phyloP scores from a whole-genome alignment of 2,797 vertebrate genomes.

The Orestias chungarensis region DNA sequence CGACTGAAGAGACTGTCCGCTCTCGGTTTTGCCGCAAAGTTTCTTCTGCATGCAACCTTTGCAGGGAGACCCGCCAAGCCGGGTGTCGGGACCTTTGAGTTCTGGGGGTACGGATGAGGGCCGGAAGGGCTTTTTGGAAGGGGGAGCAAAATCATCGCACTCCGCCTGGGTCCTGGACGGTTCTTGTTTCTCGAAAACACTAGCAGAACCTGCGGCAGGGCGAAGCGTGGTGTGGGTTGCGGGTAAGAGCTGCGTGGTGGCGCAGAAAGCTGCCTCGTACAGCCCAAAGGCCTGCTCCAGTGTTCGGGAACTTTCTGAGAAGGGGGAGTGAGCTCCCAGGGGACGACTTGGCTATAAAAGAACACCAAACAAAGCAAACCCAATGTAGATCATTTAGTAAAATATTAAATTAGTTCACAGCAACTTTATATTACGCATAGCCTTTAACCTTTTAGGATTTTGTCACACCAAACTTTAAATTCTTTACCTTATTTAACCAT shows the following conservation, averaged over 20 bases:
- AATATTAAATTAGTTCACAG: neutral
- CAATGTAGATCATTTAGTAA: neutral
- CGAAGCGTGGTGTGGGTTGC: conserved; percentile 38
- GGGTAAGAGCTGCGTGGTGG: conserved; percentile 50
- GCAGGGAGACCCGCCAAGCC: conserved; percentile 22
- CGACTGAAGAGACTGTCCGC: conserved; percentile 40
- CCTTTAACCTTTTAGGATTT: neutral
- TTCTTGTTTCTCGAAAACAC: conserved; percentile 67
- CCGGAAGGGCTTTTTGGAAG: conserved; percentile 53
- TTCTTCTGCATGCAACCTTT: conserved; percentile 40
- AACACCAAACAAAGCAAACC: neutral
- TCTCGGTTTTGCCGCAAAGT: conserved; percentile 26
- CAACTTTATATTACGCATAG: neutral
- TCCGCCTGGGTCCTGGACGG: conserved; percentile 43
- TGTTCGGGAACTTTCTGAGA: conserved; percentile 44
- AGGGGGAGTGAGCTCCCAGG: conserved; percentile 41
- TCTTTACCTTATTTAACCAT: too few species aligned
- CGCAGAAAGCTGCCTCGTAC: conserved; percentile 62
- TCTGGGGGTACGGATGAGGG: conserved; percentile 22
- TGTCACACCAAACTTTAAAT: too few species aligned
- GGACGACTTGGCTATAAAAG: conserved; percentile 49
- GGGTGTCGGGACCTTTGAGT: conserved; percentile 24
- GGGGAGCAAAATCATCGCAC: conserved; percentile 31
- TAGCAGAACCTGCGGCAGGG: conserved; percentile 27
- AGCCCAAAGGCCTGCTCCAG: conserved; percentile 69